Evolutionary conservation across 1,140 invertebrate species (phyloP), one percentile per base, ranked within the genome.

Genomic region (Lepidurus packardi): DNA sequence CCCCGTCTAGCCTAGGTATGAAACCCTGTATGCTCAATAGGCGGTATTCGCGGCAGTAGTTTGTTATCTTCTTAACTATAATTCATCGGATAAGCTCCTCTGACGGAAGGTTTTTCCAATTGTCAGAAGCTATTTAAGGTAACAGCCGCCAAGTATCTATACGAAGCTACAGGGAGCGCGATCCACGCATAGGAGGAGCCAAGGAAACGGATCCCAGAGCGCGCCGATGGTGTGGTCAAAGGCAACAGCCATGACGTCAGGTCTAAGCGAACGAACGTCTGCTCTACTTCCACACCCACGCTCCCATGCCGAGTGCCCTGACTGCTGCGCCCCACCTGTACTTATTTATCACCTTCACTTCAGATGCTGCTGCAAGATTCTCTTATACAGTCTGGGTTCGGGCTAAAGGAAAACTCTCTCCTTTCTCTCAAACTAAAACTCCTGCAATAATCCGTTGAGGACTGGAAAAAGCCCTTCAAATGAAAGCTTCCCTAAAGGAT

Each of bases 311-410:
- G 53, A 65, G 53, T 65, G 53, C 16, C 53, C 21, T 65, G 53
- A 21, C 53, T 65, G 53, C 53, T 65, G 53, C 53, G 53, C 53
- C 53, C 53, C 53, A 65, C 53, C 53, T 65, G 53, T 65, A 65
- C 53, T 65, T 65, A 65, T 65, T 65, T 65, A 65, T 65, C 53
- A 65, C 53, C 53, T 65, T 65, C 53, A 65, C 53, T 65, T 65
- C 16, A 65, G 53, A 65, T 65, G 53, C 53, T 65, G 53, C 53
- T 65, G 5, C 21, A 65, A 65, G 53, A 65, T 65, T 65, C 53
- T n/a, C 53, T 65, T 21, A 65, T 13, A 65, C 53, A 65, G n/a
- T 25, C 1, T 25, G 25, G 25, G 25, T 25, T 25, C 25, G 1
- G 25, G 25, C 25, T 21, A 21, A 13, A 65, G 53, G 53, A 21